Conservation (phyloP, 2,888 invertebrate species). For the Phengaris arion region DNA sequence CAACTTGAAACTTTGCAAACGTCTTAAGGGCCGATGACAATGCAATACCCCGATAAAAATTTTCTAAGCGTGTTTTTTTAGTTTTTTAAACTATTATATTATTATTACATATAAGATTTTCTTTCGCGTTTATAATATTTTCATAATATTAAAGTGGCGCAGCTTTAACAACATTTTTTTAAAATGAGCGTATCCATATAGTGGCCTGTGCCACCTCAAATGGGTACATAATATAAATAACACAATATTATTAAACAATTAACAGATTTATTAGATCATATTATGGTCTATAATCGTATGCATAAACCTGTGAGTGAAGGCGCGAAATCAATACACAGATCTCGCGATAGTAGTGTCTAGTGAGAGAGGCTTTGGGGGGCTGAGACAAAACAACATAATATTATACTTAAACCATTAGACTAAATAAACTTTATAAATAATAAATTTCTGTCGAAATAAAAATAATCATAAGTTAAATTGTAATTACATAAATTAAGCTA, state of each 20-base stretch:
- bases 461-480: no score
- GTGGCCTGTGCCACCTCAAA: no score
- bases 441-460: no score
- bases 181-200: neutral
- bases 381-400: neutral
- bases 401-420: neutral
- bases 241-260: conserved; percentile 5
- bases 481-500: no score
- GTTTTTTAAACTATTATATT: no score
- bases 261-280: neutral
- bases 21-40: no score
- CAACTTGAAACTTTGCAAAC: no score
- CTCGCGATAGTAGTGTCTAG: neutral
- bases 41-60: no score
- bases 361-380: neutral
- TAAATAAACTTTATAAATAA: no score
- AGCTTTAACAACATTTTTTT: neutral
- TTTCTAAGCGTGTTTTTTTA: no score
- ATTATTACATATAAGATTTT: no score
- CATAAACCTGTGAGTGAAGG: neutral
- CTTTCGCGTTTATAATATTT: no score
- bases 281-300: conserved; percentile 4
- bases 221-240: neutral
- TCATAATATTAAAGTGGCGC: neutral
- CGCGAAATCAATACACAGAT: conserved; percentile 24